These are phyloP conservation scores for Lathronympha strigana DNA, from an alignment of 2,888 invertebrate species.

Conservation along the genomic window DNA sequence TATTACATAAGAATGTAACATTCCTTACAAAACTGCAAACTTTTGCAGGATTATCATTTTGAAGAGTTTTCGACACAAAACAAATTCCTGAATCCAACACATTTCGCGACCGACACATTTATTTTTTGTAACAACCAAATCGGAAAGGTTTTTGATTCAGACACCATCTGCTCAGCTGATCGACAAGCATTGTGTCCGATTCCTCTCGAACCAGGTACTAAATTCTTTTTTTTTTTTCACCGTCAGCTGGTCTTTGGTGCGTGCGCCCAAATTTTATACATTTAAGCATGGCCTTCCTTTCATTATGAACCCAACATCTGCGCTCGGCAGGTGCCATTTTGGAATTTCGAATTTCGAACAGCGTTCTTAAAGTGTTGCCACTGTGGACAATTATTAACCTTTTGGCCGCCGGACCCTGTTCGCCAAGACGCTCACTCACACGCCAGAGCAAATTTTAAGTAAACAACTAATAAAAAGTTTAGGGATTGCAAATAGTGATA, in stretches of 20 bases:
- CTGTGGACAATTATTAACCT: constrained; percentile 20
- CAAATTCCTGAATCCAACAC: constrained; percentile 8
- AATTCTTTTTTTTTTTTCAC: constrained; percentile 56
- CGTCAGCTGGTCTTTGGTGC: constrained; percentile 71
- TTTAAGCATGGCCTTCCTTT: constrained; percentile 55
- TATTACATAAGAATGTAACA: not conserved
- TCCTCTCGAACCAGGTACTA: constrained; percentile 62
- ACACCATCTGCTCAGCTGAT: constrained; percentile 69
- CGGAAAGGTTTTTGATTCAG: constrained; percentile 33
- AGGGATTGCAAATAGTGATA: too few species aligned
- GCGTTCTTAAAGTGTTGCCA: constrained; percentile 35
- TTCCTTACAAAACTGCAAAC: not conserved
- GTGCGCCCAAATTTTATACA: constrained; percentile 67
- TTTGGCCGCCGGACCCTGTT: too few species aligned
- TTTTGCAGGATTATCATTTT: constrained; percentile 1
- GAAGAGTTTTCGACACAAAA: constrained; percentile 2
- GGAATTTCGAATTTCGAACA: constrained; percentile 62
- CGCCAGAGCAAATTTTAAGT: too few species aligned
- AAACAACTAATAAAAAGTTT: too few species aligned
- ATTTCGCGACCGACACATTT: constrained; percentile 18
- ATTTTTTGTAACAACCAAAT: constrained; percentile 29
- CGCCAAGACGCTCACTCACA: too few species aligned
- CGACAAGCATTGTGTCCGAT: constrained; percentile 45
- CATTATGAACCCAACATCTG: constrained; percentile 69
- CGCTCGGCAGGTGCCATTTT: constrained; percentile 67